These are phyloP conservation scores for Ciconia boyciana DNA, from an alignment of 2,113 vertebrate species.

Conservation along the genomic window DNA sequence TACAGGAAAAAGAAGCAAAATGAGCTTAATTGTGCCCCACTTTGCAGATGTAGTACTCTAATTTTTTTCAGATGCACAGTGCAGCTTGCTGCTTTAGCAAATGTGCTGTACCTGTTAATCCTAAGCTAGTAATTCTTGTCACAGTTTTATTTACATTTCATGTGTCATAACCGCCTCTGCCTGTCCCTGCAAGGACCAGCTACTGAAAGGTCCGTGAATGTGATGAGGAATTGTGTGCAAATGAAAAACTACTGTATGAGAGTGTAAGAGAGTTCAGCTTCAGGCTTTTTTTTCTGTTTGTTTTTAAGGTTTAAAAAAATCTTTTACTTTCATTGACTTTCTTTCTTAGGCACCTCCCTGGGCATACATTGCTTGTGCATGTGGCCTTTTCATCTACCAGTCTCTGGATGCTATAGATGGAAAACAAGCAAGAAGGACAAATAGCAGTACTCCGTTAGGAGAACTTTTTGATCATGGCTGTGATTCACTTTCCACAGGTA, in stretches of 20 bases:
- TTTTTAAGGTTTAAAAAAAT: not conserved
- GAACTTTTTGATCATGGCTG: constrained; percentile 99
- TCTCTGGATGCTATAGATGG: constrained; percentile 97
- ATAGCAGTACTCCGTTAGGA: constrained; percentile 94
- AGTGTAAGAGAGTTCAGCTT: not conserved
- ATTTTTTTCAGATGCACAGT: not conserved
- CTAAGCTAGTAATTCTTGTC: not conserved
- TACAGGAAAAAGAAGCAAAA: not conserved
- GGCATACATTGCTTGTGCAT: constrained; percentile 93
- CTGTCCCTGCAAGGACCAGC: not conserved
- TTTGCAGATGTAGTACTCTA: not conserved
- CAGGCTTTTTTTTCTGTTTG: not conserved
- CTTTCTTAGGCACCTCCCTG: constrained; percentile 89
- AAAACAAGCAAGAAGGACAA: constrained; percentile 96
- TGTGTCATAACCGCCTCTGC: not conserved
- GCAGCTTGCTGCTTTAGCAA: not conserved
- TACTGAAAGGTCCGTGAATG: not conserved
- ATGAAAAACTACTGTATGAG: not conserved
- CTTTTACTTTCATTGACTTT: not conserved
- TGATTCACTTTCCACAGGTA: constrained; percentile 97
- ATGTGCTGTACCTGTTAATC: not conserved
- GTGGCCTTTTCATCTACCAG: constrained; percentile 96
- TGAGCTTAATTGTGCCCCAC: accelerated
- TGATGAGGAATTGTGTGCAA: not conserved
- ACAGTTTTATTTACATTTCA: not conserved